Conservation (phyloP, 2,797 vertebrate genomes). For the Neomorphus geoffroyi region DNA sequence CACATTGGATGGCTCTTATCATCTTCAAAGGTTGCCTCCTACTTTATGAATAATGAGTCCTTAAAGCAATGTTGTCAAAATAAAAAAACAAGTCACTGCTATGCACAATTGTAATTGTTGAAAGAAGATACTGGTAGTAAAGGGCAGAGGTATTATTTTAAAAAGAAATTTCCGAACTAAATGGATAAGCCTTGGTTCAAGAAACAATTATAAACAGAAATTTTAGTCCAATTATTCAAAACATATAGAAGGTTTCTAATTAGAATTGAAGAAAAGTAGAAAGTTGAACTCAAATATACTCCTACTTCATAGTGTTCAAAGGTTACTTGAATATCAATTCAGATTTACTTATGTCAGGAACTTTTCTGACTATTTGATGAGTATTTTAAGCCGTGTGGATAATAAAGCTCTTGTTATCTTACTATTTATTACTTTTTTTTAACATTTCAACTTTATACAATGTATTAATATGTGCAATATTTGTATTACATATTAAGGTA, state of each 20-base stretch:
- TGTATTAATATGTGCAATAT: neutral
- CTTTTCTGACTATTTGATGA: neutral
- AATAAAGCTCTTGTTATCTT: neutral
- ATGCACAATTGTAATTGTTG: neutral
- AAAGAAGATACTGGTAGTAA: neutral
- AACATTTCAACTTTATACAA: neutral
- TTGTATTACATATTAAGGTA: neutral
- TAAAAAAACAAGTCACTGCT: neutral
- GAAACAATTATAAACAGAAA: neutral
- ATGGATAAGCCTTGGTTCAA: neutral
- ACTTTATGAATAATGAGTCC: constrained; percentile 44
- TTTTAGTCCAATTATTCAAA: neutral
- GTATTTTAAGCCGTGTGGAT: neutral
- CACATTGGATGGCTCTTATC: neutral
- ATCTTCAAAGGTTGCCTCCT: constrained; percentile 58
- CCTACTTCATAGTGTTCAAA: neutral
- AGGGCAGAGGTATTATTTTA: neutral
- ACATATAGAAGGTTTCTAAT: neutral
- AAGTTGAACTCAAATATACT: neutral
- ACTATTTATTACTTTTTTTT: neutral
- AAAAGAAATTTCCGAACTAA: neutral
- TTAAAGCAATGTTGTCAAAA: constrained; percentile 57
- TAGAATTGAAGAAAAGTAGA: neutral
- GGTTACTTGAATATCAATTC: neutral
- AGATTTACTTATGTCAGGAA: neutral